Evolutionary conservation across 1,140 invertebrate genomes (phyloP).

Genomic region (Stegodyphus mimosarum): DNA sequence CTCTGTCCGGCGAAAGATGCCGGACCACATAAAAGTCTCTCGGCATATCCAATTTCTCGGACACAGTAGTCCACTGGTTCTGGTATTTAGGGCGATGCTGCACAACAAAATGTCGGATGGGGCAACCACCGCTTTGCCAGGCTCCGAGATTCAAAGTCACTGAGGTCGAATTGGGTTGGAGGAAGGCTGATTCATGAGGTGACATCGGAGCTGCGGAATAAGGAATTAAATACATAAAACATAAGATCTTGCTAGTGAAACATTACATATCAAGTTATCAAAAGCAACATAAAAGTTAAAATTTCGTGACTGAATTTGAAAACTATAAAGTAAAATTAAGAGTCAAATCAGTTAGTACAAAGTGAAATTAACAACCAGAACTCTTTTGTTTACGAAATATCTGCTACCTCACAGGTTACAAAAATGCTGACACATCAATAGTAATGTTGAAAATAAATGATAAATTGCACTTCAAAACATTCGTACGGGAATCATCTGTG

Average conservation of each 20-base stretch:
- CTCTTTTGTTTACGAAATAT: too few relatives aligned
- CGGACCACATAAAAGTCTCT: constrained; percentile 17
- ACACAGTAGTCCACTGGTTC: constrained; percentile 88
- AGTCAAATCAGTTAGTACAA: too few relatives aligned
- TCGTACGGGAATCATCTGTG: too few relatives aligned
- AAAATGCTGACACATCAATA: too few relatives aligned
- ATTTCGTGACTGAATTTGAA: neutral
- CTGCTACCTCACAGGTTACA: too few relatives aligned
- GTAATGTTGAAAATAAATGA: too few relatives aligned
- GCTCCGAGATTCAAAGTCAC: constrained; percentile 69
- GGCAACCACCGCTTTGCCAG: constrained; percentile 76
- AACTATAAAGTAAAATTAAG: too few relatives aligned
- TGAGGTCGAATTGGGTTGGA: constrained; percentile 68
- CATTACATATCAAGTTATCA: too few relatives aligned
- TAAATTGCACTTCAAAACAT: too few relatives aligned
- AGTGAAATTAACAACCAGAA: too few relatives aligned
- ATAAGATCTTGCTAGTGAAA: too few relatives aligned
- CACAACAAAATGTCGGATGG: constrained; percentile 72
- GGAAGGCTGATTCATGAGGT: constrained; percentile 61
- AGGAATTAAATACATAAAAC: neutral
- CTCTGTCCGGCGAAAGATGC: constrained; percentile 49
- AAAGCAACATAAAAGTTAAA: neutral
- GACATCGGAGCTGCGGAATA: constrained; percentile 63
- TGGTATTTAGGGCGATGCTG: constrained; percentile 75
- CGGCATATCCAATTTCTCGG: constrained; percentile 60